phyloP scores from a whole-genome alignment of 2,797 vertebrate genomes.

The Notoglanidium macrostoma region DNA sequence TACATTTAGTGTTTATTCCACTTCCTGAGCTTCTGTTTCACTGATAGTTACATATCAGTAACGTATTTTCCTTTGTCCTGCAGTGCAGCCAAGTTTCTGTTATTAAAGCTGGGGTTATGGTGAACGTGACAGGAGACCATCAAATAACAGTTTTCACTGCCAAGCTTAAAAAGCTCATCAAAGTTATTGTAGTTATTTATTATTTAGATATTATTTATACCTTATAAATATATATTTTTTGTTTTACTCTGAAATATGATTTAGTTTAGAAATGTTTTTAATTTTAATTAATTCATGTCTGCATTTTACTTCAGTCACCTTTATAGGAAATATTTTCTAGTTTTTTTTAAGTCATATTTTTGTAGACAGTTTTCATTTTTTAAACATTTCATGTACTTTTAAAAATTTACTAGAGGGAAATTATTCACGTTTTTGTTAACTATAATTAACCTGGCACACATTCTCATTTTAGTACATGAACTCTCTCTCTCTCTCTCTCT shows the following conservation, averaged over 20 bases:
- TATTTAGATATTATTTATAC: background rate
- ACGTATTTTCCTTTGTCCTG: conserved; percentile 26
- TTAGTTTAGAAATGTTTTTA: background rate
- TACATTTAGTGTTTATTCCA: conserved; percentile 45
- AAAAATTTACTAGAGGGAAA: background rate
- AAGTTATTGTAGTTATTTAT: background rate
- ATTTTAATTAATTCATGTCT: background rate
- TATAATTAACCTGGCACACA: no score
- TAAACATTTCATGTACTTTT: background rate
- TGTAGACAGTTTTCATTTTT: no score
- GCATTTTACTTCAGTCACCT: background rate
- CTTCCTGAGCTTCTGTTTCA: conserved; percentile 47
- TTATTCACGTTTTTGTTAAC: background rate
- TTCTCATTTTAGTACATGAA: no score
- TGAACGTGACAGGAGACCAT: background rate
- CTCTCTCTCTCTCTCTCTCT: no score
- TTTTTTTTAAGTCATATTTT: background rate
- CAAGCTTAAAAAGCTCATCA: background rate
- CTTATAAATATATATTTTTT: no score
- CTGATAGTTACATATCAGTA: conserved; percentile 45
- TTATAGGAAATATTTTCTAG: background rate
- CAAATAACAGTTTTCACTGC: background rate
- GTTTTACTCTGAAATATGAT: no score
- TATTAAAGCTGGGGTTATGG: background rate
- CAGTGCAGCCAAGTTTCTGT: background rate